Conservation (phyloP, 2,888 invertebrate genomes). For the Melipona beecheii region DNA sequence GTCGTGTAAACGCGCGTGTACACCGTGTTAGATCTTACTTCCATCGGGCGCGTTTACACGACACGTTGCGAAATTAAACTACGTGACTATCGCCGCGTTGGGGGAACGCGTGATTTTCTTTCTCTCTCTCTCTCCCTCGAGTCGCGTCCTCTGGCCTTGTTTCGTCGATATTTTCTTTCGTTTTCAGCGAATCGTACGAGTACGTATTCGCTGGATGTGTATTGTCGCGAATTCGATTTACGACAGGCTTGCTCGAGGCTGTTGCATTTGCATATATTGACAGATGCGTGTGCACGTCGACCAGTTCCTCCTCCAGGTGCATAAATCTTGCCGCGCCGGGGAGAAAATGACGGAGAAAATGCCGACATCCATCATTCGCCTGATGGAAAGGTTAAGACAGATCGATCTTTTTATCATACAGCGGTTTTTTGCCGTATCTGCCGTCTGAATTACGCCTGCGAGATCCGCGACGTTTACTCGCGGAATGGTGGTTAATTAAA, state of each 20-base stretch:
- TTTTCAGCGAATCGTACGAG: neutral
- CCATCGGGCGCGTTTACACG: conserved; percentile 20
- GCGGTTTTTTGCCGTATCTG: neutral
- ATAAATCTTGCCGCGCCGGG: conserved; percentile 50
- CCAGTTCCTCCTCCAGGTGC: conserved; percentile 41
- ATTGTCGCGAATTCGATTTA: conserved; percentile 54
- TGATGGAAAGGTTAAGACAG: conserved; percentile 57
- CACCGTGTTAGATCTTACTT: conserved; percentile 48
- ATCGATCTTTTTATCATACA: conserved; percentile 33
- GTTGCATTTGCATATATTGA: conserved; percentile 58
- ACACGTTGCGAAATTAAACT: conserved; percentile 31
- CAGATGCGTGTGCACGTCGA: conserved; percentile 44
- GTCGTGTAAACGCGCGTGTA: conserved; percentile 39
- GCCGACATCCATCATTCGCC: conserved; percentile 48
- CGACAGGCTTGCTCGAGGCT: conserved; percentile 33
- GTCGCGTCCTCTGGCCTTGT: neutral
- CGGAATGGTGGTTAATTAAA: neutral
- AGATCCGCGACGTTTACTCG: neutral
- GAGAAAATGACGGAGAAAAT: conserved; percentile 32
- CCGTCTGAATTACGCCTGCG: neutral
- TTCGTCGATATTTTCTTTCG: conserved; percentile 20
- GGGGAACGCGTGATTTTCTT: neutral
- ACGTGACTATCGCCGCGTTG: neutral
- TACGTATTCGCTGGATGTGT: conserved; percentile 22
- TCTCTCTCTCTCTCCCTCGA: neutral